Evolutionary conservation across 2,888 invertebrate species (phyloP), one percentile per base, ranked within the genome.

Genomic region (Archips xylosteana): DNA sequence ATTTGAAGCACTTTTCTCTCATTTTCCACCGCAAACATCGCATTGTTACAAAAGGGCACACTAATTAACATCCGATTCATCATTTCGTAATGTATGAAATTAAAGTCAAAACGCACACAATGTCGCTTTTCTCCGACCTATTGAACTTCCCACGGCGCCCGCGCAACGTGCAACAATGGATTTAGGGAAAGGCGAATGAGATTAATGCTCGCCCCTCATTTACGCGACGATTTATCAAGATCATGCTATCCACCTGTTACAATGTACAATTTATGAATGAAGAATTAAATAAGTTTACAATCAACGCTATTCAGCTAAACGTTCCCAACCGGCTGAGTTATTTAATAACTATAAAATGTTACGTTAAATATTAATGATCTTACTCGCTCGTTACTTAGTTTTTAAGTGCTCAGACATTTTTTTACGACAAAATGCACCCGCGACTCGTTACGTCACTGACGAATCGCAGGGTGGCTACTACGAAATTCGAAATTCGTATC

Each of bases 161-260:
- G 76, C 77, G 76, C 78, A 72, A 90, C 91, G 86, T 84, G 84
- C 83, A 90, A 92, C 87, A 85, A 84, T 84, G 78, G 79, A 78
- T 78, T 76, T 81, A 85, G 87, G 87, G 89, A 92, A 91, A 91
- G 86, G 89, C 85, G 87, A 86, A 82, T 85, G 89, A 82, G 78
- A 79, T 79, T 80, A 78, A 79, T 80, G 79, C 79, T 77, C 79
- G 82, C 81, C 82, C 83, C 85, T 83, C 83, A 84, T 85, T 84
- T 80, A 80, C 79, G 79, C 78, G 75, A 12, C 69, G 68, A 75
- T 77, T 79, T 83, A 85, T 85, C 85, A 77, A 78, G 77, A 76
- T 71, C 62, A 75, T 65, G 80, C 82, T 81, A 79, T 70, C 60
- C 74, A 74, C 74, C 74, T 74, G 74, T 54, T 70, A 45, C 57